Evolutionary conservation across 2,888 invertebrate genomes (phyloP).

Genomic region (Conops quadrifasciatus): DNA sequence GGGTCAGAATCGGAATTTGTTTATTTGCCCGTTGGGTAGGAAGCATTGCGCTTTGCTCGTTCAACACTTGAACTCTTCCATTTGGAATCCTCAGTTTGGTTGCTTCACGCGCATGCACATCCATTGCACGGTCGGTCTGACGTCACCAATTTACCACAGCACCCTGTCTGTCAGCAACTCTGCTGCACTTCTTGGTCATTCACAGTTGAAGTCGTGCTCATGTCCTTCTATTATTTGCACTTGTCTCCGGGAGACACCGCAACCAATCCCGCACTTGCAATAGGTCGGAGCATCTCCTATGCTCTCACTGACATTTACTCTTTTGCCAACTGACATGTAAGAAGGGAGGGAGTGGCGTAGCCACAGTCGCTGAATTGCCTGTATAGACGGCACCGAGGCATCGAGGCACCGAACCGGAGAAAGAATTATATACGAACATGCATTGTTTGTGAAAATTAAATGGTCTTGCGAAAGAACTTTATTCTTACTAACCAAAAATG

Average conservation of each 20-base stretch:
- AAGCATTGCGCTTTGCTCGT: neutral
- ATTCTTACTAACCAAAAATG: no score
- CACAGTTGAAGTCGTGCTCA: conserved; percentile 27
- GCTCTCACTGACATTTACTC: neutral
- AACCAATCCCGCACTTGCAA: conserved; percentile 17
- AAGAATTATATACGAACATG: no score
- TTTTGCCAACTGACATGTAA: neutral
- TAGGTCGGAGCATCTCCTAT: neutral
- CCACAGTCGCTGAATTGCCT: no score
- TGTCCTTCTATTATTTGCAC: conserved; percentile 34
- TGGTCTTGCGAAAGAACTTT: no score
- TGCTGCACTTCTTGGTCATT: conserved; percentile 1
- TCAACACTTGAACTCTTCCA: conserved; percentile 1
- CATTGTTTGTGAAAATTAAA: no score
- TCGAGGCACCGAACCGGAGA: no score
- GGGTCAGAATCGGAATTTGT: conserved; percentile 23
- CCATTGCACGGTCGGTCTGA: neutral
- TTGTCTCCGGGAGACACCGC: conserved; percentile 3
- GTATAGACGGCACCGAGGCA: no score
- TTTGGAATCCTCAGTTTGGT: neutral
- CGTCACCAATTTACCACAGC: no score
- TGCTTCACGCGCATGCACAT: conserved; percentile 1
- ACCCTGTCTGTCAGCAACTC: neutral
- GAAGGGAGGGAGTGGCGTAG: no score
- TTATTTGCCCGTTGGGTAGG: neutral